phyloP scores from a whole-genome alignment of 2,888 invertebrate species.

The Melieria crassipennis region DNA sequence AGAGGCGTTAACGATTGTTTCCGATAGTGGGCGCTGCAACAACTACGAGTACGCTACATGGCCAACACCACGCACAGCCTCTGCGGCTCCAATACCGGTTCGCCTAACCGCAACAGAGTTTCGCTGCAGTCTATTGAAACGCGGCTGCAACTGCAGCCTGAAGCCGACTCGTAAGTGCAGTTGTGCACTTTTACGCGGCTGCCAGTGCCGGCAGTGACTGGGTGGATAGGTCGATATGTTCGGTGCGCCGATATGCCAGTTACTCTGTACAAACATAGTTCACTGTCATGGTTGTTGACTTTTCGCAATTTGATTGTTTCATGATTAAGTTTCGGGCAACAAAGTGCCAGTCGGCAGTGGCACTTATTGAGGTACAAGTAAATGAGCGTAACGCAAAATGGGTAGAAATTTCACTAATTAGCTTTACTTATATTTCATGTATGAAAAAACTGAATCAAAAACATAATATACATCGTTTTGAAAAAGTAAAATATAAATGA shows the following conservation, averaged over 20 bases:
- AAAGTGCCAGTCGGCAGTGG: too few relatives aligned
- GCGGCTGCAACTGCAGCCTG: too few relatives aligned
- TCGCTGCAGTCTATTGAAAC: not conserved
- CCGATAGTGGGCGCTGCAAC: constrained; percentile 8
- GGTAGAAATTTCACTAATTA: too few relatives aligned
- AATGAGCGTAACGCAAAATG: too few relatives aligned
- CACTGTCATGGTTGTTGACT: constrained; percentile 6
- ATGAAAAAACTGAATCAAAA: too few relatives aligned
- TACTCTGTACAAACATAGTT: not conserved
- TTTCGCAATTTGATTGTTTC: not conserved
- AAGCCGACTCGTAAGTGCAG: too few relatives aligned
- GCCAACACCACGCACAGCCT: not conserved
- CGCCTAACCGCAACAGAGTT: not conserved
- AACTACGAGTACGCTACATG: not conserved
- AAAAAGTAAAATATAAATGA: too few relatives aligned
- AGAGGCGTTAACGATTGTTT: constrained; percentile 24
- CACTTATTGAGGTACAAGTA: too few relatives aligned
- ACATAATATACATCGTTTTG: too few relatives aligned
- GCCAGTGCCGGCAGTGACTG: not conserved
- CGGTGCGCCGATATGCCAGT: too few relatives aligned
- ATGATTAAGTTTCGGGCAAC: too few relatives aligned
- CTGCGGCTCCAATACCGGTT: not conserved
- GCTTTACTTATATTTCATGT: too few relatives aligned
- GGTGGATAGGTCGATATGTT: not conserved
- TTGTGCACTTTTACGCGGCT: not conserved